Base-by-base conservation (phyloP, 37 sponge, comb jelly and placozoan species). In the Petrosia ficiformis region DNA sequence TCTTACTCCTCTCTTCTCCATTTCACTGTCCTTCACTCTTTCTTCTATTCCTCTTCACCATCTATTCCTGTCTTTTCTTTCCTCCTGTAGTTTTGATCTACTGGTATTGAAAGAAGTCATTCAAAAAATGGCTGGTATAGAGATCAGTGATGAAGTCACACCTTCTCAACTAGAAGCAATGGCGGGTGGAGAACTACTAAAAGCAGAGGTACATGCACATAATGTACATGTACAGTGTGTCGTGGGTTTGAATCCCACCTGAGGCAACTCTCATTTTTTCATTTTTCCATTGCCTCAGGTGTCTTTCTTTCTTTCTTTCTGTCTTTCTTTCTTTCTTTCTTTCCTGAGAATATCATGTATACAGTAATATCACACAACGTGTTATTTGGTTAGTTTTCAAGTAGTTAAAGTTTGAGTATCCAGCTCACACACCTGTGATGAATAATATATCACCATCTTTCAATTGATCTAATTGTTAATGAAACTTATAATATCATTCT, bases 101-200 rank as follows among this genome's bases (percentile, higher is more conserved):
- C 79, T 95, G 73, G 93, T 98, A 42, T 65, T 95, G 79, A 92
- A 98, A 76, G 99, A 95, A 63, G 96, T 98, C 43, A 77, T 95
- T 16, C 89, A 88, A 82, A 88, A 92, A 66, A 98, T 98, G 99
- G 74, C 96, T 42, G 99, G 99, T 0, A 95, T 98, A 48, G 99
- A 98, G 48, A 82, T 79, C 37, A 77, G 91, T 1, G 96, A 91
- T 41, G 96, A 93, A 24, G 76, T 90, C 61, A 98, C 99, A 0
- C 39, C 80, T 3, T 76, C 86, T 0, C 99, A 98, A 76, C 70
- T 95, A 52, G 96, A 95, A 77, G 99, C 99, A 5, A 68, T 91
- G 65, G 84, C 89, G 22, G 99, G 96, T 5, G 94, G 96, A 16
- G 91, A 96, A 25, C 84, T 93, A 59, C 90, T 98, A 24, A 77